These are phyloP conservation scores for Mechanitis mazaeus DNA, from an alignment of 2,888 invertebrate species.

Conservation along the genomic window DNA sequence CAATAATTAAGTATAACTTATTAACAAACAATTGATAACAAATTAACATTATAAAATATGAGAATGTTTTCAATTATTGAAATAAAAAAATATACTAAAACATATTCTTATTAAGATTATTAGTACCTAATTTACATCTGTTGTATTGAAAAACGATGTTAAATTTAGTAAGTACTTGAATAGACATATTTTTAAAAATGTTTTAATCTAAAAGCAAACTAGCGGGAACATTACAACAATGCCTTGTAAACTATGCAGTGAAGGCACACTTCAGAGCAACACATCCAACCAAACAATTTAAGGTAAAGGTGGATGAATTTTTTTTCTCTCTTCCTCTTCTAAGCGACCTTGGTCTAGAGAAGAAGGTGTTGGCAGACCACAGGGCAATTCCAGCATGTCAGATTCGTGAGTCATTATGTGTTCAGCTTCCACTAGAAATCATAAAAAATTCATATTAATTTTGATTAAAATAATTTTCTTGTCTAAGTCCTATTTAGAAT, in stretches of 20 bases:
- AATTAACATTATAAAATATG: no score
- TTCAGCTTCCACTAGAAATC: slow-evolving; percentile 81
- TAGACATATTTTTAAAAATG: slow-evolving; percentile 5
- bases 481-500: no score
- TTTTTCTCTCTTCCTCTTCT: slow-evolving; percentile 79
- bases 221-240: slow-evolving; percentile 17
- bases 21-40: no score
- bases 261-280: slow-evolving; percentile 24
- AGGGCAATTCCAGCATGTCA: slow-evolving; percentile 82
- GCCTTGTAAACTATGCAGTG: slow-evolving; percentile 23
- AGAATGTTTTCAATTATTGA: no score
- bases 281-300: slow-evolving; percentile 33
- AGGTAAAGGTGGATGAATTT: slow-evolving; percentile 78
- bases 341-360: slow-evolving; percentile 81
- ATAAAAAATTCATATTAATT: slow-evolving; percentile 28
- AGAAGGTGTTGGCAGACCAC: slow-evolving; percentile 84
- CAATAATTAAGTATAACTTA: background rate
- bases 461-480: background rate
- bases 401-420: slow-evolving; percentile 86
- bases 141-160: background rate
- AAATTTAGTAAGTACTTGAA: background rate
- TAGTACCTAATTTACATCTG: no score
- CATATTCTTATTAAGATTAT: no score
- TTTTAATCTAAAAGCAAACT: slow-evolving; percentile 17
- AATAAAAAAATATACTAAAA: no score